These are phyloP conservation scores for Drosophila tsacasi DNA, from an alignment of 1,140 invertebrate species.

Conservation along the genomic window DNA sequence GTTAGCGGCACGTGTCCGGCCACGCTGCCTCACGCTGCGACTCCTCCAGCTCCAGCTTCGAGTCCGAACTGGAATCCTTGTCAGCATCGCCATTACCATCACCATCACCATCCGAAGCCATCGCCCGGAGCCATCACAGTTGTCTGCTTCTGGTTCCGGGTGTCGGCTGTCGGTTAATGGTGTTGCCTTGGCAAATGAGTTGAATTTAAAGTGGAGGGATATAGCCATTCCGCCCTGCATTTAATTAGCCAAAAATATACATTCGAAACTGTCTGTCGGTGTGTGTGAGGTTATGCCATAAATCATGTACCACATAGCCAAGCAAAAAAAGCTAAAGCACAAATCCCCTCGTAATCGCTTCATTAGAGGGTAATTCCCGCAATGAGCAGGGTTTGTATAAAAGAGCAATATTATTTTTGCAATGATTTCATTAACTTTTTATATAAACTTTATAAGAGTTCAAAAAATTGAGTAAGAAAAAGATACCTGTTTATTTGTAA, in stretches of 20 bases:
- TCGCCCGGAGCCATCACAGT: constrained; percentile 58
- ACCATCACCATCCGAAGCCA: constrained; percentile 30
- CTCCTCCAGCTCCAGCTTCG: constrained; percentile 38
- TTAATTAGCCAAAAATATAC: constrained; percentile 68
- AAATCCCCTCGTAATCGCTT: constrained; percentile 19
- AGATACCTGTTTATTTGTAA: rapidly evolving
- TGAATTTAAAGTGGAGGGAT: constrained; percentile 65
- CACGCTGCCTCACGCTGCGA: constrained; percentile 68
- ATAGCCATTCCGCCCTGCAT: constrained; percentile 46
- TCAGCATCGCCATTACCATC: constrained; percentile 18
- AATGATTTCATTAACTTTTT: not conserved
- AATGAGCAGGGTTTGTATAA: not conserved
- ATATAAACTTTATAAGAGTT: not conserved
- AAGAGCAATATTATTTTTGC: not conserved
- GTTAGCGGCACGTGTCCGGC: constrained; percentile 75
- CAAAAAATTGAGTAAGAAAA: not conserved
- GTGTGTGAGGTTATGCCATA: constrained; percentile 35
- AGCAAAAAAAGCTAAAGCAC: not conserved
- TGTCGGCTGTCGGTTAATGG: constrained; percentile 41
- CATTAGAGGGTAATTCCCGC: constrained; percentile 8
- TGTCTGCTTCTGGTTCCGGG: constrained; percentile 52
- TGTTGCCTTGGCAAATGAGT: constrained; percentile 48
- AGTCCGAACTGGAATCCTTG: constrained; percentile 25
- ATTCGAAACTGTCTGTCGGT: not conserved
- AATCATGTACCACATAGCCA: constrained; percentile 47